Evolutionary conservation across 2,797 vertebrate genomes (phyloP), one percentile per base, ranked within the genome.

Genomic region (Phaenicophaeus curvirostris): DNA sequence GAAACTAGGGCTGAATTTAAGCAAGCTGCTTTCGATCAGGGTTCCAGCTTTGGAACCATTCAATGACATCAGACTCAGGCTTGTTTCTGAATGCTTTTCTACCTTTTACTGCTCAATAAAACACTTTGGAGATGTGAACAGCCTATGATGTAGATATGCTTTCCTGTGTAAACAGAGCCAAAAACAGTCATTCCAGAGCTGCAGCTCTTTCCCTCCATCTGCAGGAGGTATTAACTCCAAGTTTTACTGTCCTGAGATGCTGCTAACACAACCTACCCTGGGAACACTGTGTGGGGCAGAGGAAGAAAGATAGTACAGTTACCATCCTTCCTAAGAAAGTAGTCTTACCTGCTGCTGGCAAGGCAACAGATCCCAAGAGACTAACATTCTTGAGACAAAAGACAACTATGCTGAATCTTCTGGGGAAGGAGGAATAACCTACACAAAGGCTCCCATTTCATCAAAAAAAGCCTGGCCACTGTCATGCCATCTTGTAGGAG

Each of bases 1-100:
- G 23, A 72, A 87, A 63, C 30, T 37, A 12, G 3, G 53, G 17
- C 28, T 84, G 51, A 65, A 86, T 78, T 87, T 81, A 58, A 68
- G 58, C 46, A 91, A 68, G 27, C 25, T 78, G 19, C 8, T 48
- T 8, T 72, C 58, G 16, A 73, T 90, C 53, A 76, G 37, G 31
- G 21, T 39, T 73, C 31, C 55, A n/a, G 37, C 50, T 92, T 72
- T 73, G 44, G 61, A 91, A 53, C 11, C n/a, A 62, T 39, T 11
- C 25, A 72, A 63, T 63, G 86, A 35, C 5, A 46, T 65, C 69
- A 81, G 39, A 24, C 30, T 85, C 50, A 31, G 59, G 18, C 48
- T 76, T 92, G 62, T 67, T 63, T 93, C 89, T 87, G 73, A 84
- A 41, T 69, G 41, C 11, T 90, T 94, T 95, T 86, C 55, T 90